Conservation (phyloP, 2,113 vertebrate genomes). For the Sisor rabdophorus region DNA sequence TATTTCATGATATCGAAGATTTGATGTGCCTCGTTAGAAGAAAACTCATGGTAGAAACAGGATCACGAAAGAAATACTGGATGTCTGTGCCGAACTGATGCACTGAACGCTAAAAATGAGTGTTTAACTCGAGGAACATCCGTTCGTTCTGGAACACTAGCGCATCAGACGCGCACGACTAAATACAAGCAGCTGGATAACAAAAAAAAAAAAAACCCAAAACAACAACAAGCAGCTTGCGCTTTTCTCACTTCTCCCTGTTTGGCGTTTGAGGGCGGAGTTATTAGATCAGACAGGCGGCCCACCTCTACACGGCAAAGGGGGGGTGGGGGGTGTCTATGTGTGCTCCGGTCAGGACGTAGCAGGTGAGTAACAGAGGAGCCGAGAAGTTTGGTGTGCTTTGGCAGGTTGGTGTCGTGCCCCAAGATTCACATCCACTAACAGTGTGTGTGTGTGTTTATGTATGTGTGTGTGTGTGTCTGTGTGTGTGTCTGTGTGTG, state of each 20-base stretch:
- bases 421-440: not conserved
- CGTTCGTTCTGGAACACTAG: not conserved
- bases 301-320: slow-evolving; percentile 15
- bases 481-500: not conserved
- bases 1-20: not conserved
- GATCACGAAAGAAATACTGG: slow-evolving; percentile 17
- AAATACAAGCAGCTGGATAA: not conserved
- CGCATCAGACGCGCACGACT: not conserved
- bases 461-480: not conserved
- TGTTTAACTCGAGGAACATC: not conserved
- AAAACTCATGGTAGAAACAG: slow-evolving; percentile 2
- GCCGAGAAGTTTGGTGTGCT: not conserved
- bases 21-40: slow-evolving; percentile 1
- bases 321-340: not conserved
- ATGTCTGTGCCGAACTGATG: not conserved
- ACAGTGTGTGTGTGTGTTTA: not conserved
- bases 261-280: not conserved
- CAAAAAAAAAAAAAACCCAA: too few relatives aligned
- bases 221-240: not conserved
- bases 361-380: not conserved
- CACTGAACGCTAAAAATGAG: not conserved
- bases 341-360: not conserved
- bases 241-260: too few relatives aligned
- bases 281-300: slow-evolving; percentile 15
- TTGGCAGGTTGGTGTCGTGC: slow-evolving; percentile 40